Evolutionary conservation across 1,140 invertebrate genomes (phyloP).

Genomic region (Macrotrachela quadricornifera): DNA sequence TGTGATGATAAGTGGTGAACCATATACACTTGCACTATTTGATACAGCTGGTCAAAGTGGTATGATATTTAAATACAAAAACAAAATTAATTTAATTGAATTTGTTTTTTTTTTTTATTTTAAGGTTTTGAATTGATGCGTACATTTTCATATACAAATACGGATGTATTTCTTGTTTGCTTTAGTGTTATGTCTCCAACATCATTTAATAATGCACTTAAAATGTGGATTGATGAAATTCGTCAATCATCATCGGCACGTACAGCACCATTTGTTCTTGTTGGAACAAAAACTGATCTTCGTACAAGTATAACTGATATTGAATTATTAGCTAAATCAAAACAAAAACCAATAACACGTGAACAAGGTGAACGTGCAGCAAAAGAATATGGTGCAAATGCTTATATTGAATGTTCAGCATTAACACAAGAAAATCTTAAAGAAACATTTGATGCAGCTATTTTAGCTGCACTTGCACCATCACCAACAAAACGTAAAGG

Average conservation of each 20-base stretch:
- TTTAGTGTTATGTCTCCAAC: slow-evolving; percentile 94
- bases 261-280: slow-evolving; percentile 31
- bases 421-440: background rate
- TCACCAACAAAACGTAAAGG: background rate
- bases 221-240: slow-evolving; percentile 48
- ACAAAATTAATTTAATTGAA: no score
- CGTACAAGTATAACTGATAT: slow-evolving; percentile 60
- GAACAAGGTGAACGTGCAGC: slow-evolving; percentile 70
- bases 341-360: background rate
- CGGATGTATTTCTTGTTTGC: slow-evolving; percentile 93
- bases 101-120: no score
- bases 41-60: slow-evolving; percentile 42
- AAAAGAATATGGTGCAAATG: slow-evolving; percentile 64
- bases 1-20: slow-evolving; percentile 93
- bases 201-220: slow-evolving; percentile 97
- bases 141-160: slow-evolving; percentile 82
- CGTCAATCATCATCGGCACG: slow-evolving; percentile 28
- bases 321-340: slow-evolving; percentile 6
- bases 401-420: slow-evolving; percentile 13
- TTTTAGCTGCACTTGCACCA: background rate
- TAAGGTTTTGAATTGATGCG: slow-evolving; percentile 73
- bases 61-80: no score
- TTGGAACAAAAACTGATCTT: slow-evolving; percentile 14
- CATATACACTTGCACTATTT: slow-evolving; percentile 66
- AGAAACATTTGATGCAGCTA: slow-evolving; percentile 4